phyloP scores from a whole-genome alignment of 2,888 invertebrate genomes.

The Dromius quadrimaculatus region DNA sequence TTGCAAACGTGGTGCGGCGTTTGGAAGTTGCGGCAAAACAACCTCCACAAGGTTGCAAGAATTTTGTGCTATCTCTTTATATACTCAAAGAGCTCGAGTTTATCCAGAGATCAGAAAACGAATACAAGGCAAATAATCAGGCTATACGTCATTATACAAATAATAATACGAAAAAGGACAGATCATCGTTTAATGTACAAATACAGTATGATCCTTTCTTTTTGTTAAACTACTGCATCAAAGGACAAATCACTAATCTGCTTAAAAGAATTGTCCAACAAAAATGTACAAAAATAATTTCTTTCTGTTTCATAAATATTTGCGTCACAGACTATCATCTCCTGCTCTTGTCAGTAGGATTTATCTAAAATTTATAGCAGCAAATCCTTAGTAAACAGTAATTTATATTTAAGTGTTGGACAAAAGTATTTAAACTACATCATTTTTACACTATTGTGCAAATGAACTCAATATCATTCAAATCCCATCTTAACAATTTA shows the following conservation, averaged over 20 bases:
- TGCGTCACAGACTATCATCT: neutral
- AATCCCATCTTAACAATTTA: too few species aligned
- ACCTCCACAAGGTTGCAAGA: constrained; percentile 48
- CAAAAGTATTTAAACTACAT: too few species aligned
- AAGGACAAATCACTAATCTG: too few species aligned
- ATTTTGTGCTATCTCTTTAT: constrained; percentile 37
- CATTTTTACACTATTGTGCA: too few species aligned
- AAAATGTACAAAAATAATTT: neutral
- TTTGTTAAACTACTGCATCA: too few species aligned
- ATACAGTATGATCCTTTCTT: neutral
- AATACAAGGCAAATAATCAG: constrained; percentile 19
- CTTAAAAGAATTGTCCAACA: too few species aligned
- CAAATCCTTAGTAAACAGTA: constrained; percentile 41
- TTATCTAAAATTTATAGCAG: constrained; percentile 38
- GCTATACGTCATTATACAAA: constrained; percentile 12
- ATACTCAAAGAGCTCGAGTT: constrained; percentile 38
- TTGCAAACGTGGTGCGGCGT: neutral
- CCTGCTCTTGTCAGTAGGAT: constrained; percentile 10
- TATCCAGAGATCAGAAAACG: constrained; percentile 35
- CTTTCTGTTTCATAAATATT: neutral
- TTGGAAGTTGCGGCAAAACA: constrained; percentile 40
- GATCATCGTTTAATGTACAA: neutral
- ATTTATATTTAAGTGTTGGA: constrained; percentile 22
- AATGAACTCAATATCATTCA: too few species aligned
- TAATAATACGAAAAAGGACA: neutral